Evolutionary conservation across 2,888 invertebrate species (phyloP).

Genomic region (Biston betularia): DNA sequence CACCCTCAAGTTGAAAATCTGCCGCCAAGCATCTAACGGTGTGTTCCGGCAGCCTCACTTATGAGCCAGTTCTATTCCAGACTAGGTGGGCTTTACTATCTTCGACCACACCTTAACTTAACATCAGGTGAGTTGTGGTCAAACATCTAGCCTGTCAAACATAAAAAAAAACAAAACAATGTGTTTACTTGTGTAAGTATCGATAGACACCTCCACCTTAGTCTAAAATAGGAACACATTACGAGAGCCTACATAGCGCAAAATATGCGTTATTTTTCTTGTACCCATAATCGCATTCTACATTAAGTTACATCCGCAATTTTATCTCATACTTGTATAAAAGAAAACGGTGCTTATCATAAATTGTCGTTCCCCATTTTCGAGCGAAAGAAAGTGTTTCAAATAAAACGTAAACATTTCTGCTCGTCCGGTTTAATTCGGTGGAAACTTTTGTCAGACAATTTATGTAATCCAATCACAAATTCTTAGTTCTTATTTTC

Average conservation of each 20-base stretch:
- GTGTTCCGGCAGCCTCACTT: too few species aligned
- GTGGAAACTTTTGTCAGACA: slow-evolving; percentile 46
- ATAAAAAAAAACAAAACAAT: too few species aligned
- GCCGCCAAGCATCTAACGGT: too few species aligned
- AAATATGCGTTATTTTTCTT: neutral
- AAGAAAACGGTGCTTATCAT: slow-evolving; percentile 35
- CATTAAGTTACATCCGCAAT: slow-evolving; percentile 28
- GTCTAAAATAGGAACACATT: too few species aligned
- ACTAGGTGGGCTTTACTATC: too few species aligned
- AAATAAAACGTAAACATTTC: slow-evolving; percentile 52
- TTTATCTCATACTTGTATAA: slow-evolving; percentile 35
- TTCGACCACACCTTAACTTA: too few species aligned
- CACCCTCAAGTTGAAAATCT: too few species aligned
- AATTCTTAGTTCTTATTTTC: slow-evolving; percentile 43
- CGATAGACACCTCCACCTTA: too few species aligned
- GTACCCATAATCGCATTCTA: slow-evolving; percentile 14
- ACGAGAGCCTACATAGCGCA: neutral
- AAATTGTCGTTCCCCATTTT: slow-evolving; percentile 38
- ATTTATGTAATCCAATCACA: slow-evolving; percentile 50
- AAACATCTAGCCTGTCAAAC: too few species aligned
- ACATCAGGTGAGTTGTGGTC: too few species aligned
- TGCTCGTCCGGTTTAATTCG: slow-evolving; percentile 48
- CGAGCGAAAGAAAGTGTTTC: slow-evolving; percentile 44
- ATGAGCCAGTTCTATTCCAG: too few species aligned
- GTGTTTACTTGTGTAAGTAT: too few species aligned